Evolutionary conservation across 2,797 vertebrate species (phyloP), one percentile per base, ranked within the genome.

Genomic region (Onychomys leucogaster): DNA sequence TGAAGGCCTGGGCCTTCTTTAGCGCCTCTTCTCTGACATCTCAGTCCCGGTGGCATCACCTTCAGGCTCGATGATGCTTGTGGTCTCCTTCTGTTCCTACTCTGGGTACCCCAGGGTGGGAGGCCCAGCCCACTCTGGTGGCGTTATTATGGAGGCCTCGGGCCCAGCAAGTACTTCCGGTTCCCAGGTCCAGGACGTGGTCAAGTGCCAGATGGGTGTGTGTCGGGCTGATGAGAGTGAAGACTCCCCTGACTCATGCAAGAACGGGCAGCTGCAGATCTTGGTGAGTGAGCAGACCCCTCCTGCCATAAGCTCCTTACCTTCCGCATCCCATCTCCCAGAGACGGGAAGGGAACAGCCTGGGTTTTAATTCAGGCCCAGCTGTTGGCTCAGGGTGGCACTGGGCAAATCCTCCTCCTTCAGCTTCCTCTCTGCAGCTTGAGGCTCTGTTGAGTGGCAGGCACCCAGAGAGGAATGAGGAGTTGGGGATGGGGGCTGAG

Each of bases 181-280:
- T 96, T 85, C 37, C 65, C 98, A 99, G 99, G 99, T 99, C 97
- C 99, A 99, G 98, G 99, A 99, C 0, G 99, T 99, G 34, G 99
- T 99, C 86, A 99, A 99, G 97, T 99, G 99, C 98, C 99, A 99
- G 97, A 99, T 99, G 98, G 99, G 99, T 2, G 99, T 99, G 90
- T 99, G 99, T 98, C 99, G 99, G 98, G 98, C 98, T 0, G 99
- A 99, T 14, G 99, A 99, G 98, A 99, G 99, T 21, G 99, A 99
- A 98, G 99, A 99, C 98, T 99, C 99, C 0, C 99, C 99, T 10
- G 99, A 99, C 98, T 99, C 99, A 73, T 99, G 99, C 99, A 99
- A 99, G 99, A 99, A 99, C 0, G 99, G 99, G 98, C 99, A 99
- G 99, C 99, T 99, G 98, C 99, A 99, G 99, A 99, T 99, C 99